Evolutionary conservation across 2,797 vertebrate species (phyloP).

Genomic region (Neosalanx taihuensis): DNA sequence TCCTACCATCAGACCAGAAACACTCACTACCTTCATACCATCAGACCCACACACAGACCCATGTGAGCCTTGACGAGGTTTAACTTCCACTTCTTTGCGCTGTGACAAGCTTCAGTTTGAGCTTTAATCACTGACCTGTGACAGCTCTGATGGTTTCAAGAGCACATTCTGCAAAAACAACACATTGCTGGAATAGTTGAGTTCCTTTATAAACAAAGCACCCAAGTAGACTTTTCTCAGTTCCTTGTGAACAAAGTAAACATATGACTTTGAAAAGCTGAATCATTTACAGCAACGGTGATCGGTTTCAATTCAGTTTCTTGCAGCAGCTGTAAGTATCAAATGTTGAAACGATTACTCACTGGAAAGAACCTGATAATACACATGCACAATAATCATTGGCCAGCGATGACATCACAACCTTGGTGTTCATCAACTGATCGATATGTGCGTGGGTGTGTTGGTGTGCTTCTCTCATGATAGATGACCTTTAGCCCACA

Average conservation of each 20-base stretch:
- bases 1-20: neutral
- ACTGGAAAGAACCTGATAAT: neutral
- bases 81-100: slow-evolving; percentile 15
- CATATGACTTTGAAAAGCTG: neutral
- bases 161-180: slow-evolving; percentile 48
- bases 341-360: neutral
- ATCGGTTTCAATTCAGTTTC: neutral
- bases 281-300: neutral
- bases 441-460: neutral
- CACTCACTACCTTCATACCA: neutral
- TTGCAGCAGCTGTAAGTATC: neutral
- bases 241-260: neutral
- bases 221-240: neutral
- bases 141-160: slow-evolving; percentile 45
- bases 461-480: neutral
- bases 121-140: slow-evolving; percentile 47
- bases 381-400: neutral
- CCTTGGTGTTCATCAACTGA: neutral
- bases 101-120: slow-evolving; percentile 18
- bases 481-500: neutral
- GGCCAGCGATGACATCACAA: neutral
- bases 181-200: slow-evolving; percentile 12
- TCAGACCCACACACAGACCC: slow-evolving; percentile 12
- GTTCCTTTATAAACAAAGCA: neutral
- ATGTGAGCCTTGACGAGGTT: slow-evolving; percentile 11